Evolutionary conservation across 2,113 vertebrate genomes (phyloP).

Genomic region (Sialia sialis): DNA sequence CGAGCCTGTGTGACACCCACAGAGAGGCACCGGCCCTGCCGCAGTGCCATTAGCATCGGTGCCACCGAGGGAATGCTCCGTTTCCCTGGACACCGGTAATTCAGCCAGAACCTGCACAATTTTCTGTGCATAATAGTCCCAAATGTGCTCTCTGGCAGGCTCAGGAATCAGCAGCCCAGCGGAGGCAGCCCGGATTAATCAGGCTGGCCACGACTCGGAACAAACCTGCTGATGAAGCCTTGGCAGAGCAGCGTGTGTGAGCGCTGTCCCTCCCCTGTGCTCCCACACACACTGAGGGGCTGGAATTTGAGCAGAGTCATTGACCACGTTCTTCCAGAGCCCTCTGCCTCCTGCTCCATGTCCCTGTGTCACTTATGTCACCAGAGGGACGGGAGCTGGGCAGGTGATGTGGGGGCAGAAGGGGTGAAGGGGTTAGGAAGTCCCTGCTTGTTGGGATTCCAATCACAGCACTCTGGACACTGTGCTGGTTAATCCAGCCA

Average conservation of each 20-base stretch:
- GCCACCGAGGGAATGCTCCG: background rate
- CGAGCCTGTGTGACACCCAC: background rate
- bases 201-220: slow-evolving; percentile 23
- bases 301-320: rapidly evolving
- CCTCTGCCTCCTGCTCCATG: rapidly evolving
- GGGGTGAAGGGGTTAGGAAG: too few relatives aligned
- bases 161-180: slow-evolving; percentile 30
- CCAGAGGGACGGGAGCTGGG: rapidly evolving
- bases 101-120: slow-evolving; percentile 19
- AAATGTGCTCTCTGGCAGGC: slow-evolving; percentile 38
- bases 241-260: background rate
- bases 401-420: rapidly evolving
- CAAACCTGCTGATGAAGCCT: slow-evolving; percentile 46
- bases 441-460: rapidly evolving
- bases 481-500: background rate
- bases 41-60: background rate
- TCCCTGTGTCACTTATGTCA: rapidly evolving
- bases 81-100: slow-evolving; percentile 29
- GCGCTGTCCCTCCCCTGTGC: background rate
- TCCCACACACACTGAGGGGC: background rate
- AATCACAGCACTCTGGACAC: rapidly evolving
- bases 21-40: background rate
- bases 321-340: background rate
- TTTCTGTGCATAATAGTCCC: slow-evolving; percentile 5
- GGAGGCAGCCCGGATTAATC: slow-evolving; percentile 39